Percentiles rank a stretch among this genome's conserved stretches.
Evolutionary conservation across 30 jellyfish, hydroid and myxozoan genomes (phyloP).

Genomic region (Pseudorhiza aurosa): DNA sequence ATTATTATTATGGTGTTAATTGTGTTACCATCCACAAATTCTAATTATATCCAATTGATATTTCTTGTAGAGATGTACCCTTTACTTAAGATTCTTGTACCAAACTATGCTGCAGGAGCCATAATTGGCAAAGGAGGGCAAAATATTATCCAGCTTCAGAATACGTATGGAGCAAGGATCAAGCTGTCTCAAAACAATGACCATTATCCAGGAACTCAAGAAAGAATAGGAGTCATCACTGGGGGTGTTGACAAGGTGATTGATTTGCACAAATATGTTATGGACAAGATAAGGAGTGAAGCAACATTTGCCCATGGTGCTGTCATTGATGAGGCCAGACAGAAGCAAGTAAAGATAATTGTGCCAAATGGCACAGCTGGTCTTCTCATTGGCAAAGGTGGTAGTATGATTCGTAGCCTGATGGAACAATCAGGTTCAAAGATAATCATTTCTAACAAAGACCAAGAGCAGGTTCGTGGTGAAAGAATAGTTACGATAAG

Average conservation of each 20-base stretch:
- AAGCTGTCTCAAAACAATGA: slow-evolving; percentile 93
- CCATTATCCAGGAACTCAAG: slow-evolving; percentile 96
- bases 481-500: slow-evolving; percentile 92
- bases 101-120: slow-evolving; percentile 99
- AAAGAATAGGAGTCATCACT: slow-evolving; percentile 87
- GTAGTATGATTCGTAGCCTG: slow-evolving; percentile 80
- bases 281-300: slow-evolving; percentile 92
- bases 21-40: no score
- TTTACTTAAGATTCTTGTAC: slow-evolving; percentile 83
- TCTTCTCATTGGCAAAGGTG: slow-evolving; percentile 95
- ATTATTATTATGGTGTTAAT: no score
- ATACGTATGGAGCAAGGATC: slow-evolving; percentile 92
- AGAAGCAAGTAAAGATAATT: slow-evolving; percentile 79
- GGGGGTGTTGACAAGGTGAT: slow-evolving; percentile 94
- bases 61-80: slow-evolving; percentile 72
- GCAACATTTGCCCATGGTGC: slow-evolving; percentile 67
- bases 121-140: slow-evolving; percentile 96
- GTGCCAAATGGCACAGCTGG: slow-evolving; percentile 99
- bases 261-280: slow-evolving; percentile 87
- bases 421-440: slow-evolving; percentile 94
- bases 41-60: no score
- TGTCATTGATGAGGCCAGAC: slow-evolving; percentile 48
- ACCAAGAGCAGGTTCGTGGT: slow-evolving; percentile 93
- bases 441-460: slow-evolving; percentile 86
- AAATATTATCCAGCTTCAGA: slow-evolving; percentile 86